Evolutionary conservation across 2,888 invertebrate species (phyloP).

Genomic region (Callinectes sapidus): DNA sequence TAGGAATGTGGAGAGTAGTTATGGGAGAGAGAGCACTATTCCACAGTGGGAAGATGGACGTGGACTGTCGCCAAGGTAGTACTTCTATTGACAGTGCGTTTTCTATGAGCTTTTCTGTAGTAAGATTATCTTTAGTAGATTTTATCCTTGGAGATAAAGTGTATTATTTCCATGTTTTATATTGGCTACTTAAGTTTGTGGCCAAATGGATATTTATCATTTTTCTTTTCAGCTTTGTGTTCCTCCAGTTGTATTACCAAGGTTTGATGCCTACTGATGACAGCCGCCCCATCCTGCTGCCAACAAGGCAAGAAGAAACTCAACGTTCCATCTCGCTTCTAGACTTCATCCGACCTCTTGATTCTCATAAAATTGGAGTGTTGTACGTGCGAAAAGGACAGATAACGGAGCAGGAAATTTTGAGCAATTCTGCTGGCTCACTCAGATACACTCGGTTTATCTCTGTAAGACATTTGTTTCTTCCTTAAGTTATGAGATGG

Average conservation of each 20-base stretch:
- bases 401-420: slow-evolving; percentile 84
- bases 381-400: slow-evolving; percentile 93
- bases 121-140: background rate
- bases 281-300: slow-evolving; percentile 59
- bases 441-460: slow-evolving; percentile 89
- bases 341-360: slow-evolving; percentile 85
- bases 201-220: background rate
- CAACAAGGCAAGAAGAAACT: slow-evolving; percentile 55
- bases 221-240: slow-evolving; percentile 83
- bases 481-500: background rate
- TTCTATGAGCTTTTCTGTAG: background rate
- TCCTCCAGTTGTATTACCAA: slow-evolving; percentile 87
- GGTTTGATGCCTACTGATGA: slow-evolving; percentile 43
- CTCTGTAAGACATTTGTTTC: slow-evolving; percentile 73
- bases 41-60: background rate
- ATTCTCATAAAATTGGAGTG: slow-evolving; percentile 96
- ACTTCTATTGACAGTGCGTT: background rate
- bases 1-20: background rate
- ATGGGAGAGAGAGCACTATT: background rate
- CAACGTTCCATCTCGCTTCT: slow-evolving; percentile 56
- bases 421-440: slow-evolving; percentile 92
- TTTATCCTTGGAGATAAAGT: background rate
- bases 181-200: background rate
- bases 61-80: background rate
- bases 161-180: background rate